These are phyloP conservation scores for Epinephelus cyanopodus DNA, from an alignment of 2,113 vertebrate species.

Conservation along the genomic window DNA sequence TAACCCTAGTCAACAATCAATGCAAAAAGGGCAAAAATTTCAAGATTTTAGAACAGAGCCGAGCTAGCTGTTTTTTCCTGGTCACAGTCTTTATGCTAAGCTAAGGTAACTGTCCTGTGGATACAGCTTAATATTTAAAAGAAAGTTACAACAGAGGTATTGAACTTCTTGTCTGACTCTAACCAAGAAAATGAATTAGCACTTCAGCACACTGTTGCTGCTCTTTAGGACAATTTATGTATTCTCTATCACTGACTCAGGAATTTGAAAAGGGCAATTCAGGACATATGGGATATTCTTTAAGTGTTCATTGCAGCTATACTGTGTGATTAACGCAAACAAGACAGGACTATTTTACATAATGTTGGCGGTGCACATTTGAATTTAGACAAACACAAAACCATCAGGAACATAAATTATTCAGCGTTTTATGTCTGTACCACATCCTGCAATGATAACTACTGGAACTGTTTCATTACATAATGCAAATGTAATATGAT, in stretches of 20 bases:
- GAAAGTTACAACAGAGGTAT: not conserved
- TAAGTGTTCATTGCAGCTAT: not conserved
- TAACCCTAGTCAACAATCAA: not conserved
- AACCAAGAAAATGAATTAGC: not conserved
- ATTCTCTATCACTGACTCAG: not conserved
- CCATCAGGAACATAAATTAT: not conserved
- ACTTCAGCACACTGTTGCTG: not conserved
- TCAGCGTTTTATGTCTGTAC: not conserved
- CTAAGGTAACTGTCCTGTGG: not conserved
- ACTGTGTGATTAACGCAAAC: not conserved
- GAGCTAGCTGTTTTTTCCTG: not conserved
- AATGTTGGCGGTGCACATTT: not conserved
- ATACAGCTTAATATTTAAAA: not conserved
- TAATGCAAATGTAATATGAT: no score
- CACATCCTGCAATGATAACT: not conserved
- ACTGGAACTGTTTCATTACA: no score
- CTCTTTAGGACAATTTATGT: not conserved
- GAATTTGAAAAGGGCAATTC: slow-evolving; percentile 14
- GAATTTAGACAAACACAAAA: not conserved
- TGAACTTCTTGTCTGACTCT: not conserved
- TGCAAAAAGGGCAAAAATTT: not conserved
- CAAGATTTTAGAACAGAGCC: not conserved
- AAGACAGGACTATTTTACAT: not conserved
- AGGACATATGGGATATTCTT: not conserved
- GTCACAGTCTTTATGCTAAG: not conserved